Base-by-base conservation (phyloP, 2,888 invertebrate genomes). In the Agonopterix heracliana region DNA sequence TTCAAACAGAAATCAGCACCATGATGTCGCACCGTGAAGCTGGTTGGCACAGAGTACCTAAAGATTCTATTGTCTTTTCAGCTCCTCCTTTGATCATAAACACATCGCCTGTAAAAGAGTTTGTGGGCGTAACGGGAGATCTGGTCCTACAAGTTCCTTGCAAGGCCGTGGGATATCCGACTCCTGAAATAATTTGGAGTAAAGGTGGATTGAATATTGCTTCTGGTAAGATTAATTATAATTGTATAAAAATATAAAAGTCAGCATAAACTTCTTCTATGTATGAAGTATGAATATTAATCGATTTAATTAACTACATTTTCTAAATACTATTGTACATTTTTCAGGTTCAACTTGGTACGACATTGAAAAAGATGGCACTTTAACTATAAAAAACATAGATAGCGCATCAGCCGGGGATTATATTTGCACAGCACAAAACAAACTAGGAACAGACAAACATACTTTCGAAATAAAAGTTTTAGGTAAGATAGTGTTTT, bases 341-440 rank as follows among this genome's bases (percentile, higher is more conserved):
- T n/a, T 38, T 38, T 38, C 38, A 38, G 38, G 38, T 38, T 9
- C 9, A 38, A n/a, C 26, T 26, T 71, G 67, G 65, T 66, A 64
- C 35, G 63, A 68, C 11, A 61, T 73, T 5, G 61, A 65, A 14
- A 57, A 61, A 2, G 67, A 79, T 34, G 78, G 74, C 0, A 69
- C 73, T 10, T 55, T 82, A 3, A 40, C 70, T 2, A 71, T 82
- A 26, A 72, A 64, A 38, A 61, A 75, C 41, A 46, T 81, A 0
- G 67, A 65, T 8, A 46, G 47, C 11, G 2, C 17, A 0, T 63
- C 67, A 0, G 50, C 46, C 12, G 77, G 78, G 0, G 26, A 3
- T 0, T 80, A 76, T 51, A 46, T 54, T 0, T 82, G 82, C 48
- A 45, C 52, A 38, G 82, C 80, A n/a, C 43, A 50, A 7, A 81